These are phyloP conservation scores for Cheirogaleus medius DNA, from an alignment of 2,113 vertebrate genomes.

Conservation along the genomic window DNA sequence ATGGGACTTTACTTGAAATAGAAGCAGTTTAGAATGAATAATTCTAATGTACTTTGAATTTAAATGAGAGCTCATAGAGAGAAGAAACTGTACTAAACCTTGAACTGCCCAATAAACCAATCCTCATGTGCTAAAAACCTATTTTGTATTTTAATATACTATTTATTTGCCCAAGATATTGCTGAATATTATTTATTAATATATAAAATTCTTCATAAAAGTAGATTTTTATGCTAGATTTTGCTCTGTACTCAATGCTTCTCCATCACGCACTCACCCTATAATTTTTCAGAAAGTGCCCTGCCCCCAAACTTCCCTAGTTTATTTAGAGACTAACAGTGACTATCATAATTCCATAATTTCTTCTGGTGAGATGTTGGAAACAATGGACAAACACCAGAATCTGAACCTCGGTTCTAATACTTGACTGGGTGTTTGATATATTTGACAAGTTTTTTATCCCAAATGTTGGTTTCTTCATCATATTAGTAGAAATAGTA, in stretches of 20 bases:
- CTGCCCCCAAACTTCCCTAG: neutral
- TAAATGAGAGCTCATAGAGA: neutral
- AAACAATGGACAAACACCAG: neutral
- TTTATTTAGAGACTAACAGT: neutral
- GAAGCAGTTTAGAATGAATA: conserved; percentile 28
- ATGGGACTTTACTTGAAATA: conserved; percentile 23
- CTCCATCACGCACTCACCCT: neutral
- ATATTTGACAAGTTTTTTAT: neutral
- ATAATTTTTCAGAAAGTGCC: neutral
- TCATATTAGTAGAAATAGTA: neutral
- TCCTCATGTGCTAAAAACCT: neutral
- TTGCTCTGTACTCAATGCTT: neutral
- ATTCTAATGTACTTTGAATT: conserved; percentile 23
- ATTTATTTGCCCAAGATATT: neutral
- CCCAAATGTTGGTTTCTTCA: neutral
- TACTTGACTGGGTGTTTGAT: neutral
- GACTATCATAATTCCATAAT: neutral
- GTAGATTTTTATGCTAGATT: neutral
- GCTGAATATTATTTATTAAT: neutral
- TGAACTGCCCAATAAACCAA: neutral
- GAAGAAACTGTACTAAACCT: neutral
- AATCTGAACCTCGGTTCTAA: neutral
- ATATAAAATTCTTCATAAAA: neutral
- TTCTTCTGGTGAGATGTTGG: neutral
- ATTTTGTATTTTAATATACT: conserved; percentile 16